These are phyloP conservation scores for Hecatera dysodea DNA, from an alignment of 2,888 invertebrate genomes.

Conservation along the genomic window DNA sequence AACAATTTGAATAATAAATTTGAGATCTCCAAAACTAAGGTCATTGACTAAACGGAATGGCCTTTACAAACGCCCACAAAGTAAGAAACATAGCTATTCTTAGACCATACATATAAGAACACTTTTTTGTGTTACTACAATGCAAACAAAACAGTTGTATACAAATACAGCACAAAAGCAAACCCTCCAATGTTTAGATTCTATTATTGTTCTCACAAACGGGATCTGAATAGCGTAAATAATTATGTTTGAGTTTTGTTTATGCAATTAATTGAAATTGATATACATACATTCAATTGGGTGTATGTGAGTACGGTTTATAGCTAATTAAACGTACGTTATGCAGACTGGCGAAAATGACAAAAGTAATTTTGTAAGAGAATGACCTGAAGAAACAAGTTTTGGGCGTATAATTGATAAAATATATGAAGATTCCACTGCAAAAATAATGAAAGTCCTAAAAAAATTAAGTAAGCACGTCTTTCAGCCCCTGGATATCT, in stretches of 20 bases:
- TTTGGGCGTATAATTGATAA: too few species aligned
- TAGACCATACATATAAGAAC: slow-evolving; percentile 37
- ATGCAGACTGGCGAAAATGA: too few species aligned
- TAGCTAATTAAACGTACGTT: too few species aligned
- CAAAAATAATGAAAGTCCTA: too few species aligned
- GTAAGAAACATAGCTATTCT: slow-evolving; percentile 22
- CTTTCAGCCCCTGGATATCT: too few species aligned
- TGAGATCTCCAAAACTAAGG: slow-evolving; percentile 12
- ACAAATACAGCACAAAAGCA: slow-evolving; percentile 24
- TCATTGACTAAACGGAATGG: slow-evolving; percentile 23
- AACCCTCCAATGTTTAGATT: slow-evolving; percentile 37
- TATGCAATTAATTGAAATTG: slow-evolving; percentile 2
- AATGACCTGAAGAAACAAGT: too few species aligned
- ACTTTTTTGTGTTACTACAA: slow-evolving; percentile 46
- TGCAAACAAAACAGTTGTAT: slow-evolving; percentile 53
- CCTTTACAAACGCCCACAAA: slow-evolving; percentile 18
- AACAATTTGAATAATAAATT: slow-evolving; percentile 34
- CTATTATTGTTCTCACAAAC: slow-evolving; percentile 33
- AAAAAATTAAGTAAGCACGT: too few species aligned
- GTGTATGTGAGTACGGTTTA: too few species aligned
- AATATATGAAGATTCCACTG: too few species aligned
- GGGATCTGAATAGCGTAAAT: slow-evolving; percentile 36
- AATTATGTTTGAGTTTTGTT: slow-evolving; percentile 38
- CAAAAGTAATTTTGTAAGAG: too few species aligned
- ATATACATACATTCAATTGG: too few species aligned